phyloP scores from a whole-genome alignment of 1,140 invertebrate genomes.

The Trialeurodes vaporariorum region DNA sequence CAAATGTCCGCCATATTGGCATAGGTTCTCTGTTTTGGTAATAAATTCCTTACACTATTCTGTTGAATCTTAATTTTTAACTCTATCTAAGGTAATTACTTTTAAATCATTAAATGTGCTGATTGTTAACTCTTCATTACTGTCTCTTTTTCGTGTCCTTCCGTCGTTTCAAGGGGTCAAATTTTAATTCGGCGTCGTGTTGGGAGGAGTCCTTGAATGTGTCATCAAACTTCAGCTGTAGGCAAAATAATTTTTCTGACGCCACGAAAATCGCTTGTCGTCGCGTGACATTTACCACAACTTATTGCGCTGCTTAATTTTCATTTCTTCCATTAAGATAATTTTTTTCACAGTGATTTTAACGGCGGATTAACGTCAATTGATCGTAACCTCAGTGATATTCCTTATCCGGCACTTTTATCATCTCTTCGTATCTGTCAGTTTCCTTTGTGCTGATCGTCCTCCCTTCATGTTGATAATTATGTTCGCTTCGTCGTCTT shows the following conservation, averaged over 20 bases:
- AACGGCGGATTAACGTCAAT: too few relatives aligned
- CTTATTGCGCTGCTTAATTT: too few relatives aligned
- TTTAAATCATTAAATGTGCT: not conserved
- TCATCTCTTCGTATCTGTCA: too few relatives aligned
- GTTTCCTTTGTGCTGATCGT: too few relatives aligned
- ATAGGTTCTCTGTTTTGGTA: not conserved
- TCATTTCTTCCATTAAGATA: too few relatives aligned
- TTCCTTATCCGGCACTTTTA: too few relatives aligned
- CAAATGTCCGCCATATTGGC: not conserved
- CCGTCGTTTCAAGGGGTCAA: not conserved
- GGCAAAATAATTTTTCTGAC: not conserved
- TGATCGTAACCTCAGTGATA: too few relatives aligned
- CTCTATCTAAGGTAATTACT: not conserved
- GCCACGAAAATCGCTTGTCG: not conserved
- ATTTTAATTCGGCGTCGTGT: not conserved
- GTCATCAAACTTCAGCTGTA: not conserved
- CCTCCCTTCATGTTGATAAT: too few relatives aligned
- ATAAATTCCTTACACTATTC: not conserved
- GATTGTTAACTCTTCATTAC: not conserved
- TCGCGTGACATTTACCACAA: too few relatives aligned
- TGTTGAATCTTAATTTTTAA: not conserved
- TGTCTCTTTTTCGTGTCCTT: not conserved
- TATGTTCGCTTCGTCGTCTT: too few relatives aligned
- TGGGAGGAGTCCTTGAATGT: not conserved
- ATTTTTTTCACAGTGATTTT: too few relatives aligned